Evolutionary conservation across 2,888 invertebrate species (phyloP), one percentile per base, ranked within the genome.

Genomic region (Azorinus chamasolen): DNA sequence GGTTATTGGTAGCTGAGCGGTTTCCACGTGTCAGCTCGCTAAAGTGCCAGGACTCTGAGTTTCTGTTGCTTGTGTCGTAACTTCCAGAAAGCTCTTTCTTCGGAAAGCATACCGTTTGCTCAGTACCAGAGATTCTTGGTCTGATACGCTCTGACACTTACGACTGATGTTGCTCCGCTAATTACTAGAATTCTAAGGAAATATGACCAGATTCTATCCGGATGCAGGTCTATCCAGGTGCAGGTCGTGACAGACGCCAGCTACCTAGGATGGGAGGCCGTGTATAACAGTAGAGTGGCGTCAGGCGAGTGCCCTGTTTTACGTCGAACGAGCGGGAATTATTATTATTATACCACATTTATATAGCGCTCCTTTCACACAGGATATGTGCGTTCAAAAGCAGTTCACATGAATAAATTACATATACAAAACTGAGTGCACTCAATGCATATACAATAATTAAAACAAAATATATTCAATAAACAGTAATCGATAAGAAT

Each of bases 41-140:
- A n/a, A 27, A 27, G 50, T 55, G 25, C 46, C 20, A 20, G 55
- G 55, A 16, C 50, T 55, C 46, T 55, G 65, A 37, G 39, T 65
- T 20, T 65, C 65, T 4, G 53, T 64, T 1, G 39, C 39, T 22
- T 54, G 54, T 43, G 64, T 24, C 3, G 53, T 64, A 18, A 64
- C 62, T 5, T 37, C 62, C 3, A 51, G 62, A 1, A 62, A 62
- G 39, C 51, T 51, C 10, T 63, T 53, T 63, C 51, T 63, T n/a
- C 20, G 43, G 8, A 20, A 58, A 18, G 10, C 58, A 12, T 58
- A 58, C n/a, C 18, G 58, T 14, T 25, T 22, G 39, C n/a, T 41
- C 1, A 25, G 58, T 12, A 58, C 43, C 2, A 27, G 43, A 12
- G 20, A 41, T 8, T 22, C 41, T 8, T 58, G 58, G 58, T 20